Base-by-base conservation (phyloP, 2,113 vertebrate genomes). In the Promerops cafer region DNA sequence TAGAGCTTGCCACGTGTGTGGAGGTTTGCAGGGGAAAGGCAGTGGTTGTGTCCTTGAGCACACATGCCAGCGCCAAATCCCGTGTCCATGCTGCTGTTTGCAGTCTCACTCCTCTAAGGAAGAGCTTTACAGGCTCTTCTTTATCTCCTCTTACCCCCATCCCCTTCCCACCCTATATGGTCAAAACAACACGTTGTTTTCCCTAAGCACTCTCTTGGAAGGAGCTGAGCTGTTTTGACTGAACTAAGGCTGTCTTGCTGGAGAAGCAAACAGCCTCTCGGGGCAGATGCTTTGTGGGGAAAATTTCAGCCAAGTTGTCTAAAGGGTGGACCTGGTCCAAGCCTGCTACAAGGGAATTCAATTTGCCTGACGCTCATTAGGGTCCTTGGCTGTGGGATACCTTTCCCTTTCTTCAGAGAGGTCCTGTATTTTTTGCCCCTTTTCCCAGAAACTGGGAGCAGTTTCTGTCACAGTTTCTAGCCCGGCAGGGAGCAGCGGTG, bases 401-500 rank as follows among this genome's bases (percentile, higher is more conserved):
- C n/a, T 78, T 92, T 89, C 64, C 42, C 56, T n/a, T 83, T 81
- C 91, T 77, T 92, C 83, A 76, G 76, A 83, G 42, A 77, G 23
- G 19, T 74, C 64, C 39, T 70, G 0, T 44, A 5, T 47, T 81
- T 74, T 61, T 53, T 39, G 10, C 33, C 35, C 15, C 1, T 88
- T 93, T 95, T 66, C 91, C 89, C 72, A 95, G 71, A 53, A 65
- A 44, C 56, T 78, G 63, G 68, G 86, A 89, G 83, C 68, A 90
- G 76, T 74, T 90, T 75, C 71, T 93, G 76, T 79, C 52, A 22
- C 8, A 78, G 91, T 96, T 97, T 96, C 83, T 92, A 95, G 95
- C 91, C 93, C 6, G 1, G 80, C 74, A 95, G 94, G 89, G 83
- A 95, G 45, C 59, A 86, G 92, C 5, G 1, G 78, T 65, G 63